Percentiles rank a stretch among this genome's conserved stretches.
phyloP scores from a whole-genome alignment of 2,797 vertebrate genomes.

The Cichlasoma orientale region DNA sequence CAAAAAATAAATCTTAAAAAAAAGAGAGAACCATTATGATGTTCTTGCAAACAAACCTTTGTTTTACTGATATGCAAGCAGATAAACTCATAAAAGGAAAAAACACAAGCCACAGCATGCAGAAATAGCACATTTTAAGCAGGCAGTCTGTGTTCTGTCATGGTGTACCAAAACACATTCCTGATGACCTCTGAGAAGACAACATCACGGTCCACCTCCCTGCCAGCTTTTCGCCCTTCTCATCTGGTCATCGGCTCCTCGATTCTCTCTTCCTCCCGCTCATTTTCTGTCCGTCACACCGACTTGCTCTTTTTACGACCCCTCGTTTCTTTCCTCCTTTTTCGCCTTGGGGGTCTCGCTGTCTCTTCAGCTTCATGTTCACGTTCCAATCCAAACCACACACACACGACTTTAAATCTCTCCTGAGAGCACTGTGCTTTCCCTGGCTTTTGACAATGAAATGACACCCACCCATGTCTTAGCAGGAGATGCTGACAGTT shows the following conservation, averaged over 20 bases:
- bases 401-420: slow-evolving; percentile 10
- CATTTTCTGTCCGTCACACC: slow-evolving; percentile 17
- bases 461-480: slow-evolving; percentile 49
- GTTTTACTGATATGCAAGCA: background rate
- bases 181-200: slow-evolving; percentile 6
- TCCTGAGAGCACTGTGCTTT: slow-evolving; percentile 15
- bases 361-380: slow-evolving; percentile 32
- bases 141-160: slow-evolving; percentile 14
- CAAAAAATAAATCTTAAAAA: too few species aligned
- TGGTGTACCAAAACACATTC: slow-evolving; percentile 9
- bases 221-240: slow-evolving; percentile 39
- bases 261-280: slow-evolving; percentile 2
- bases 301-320: background rate
- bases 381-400: slow-evolving; percentile 19
- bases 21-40: background rate
- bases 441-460: slow-evolving; percentile 49
- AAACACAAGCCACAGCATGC: background rate
- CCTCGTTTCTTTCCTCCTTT: background rate
- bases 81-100: background rate
- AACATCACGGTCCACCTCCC: slow-evolving; percentile 30
- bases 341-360: slow-evolving; percentile 7
- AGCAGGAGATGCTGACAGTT: slow-evolving; percentile 34
- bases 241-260: slow-evolving; percentile 20
- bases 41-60: background rate
- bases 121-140: slow-evolving; percentile 18